phyloP scores from a whole-genome alignment of 2,113 vertebrate species.

The Arothron firmamentum region DNA sequence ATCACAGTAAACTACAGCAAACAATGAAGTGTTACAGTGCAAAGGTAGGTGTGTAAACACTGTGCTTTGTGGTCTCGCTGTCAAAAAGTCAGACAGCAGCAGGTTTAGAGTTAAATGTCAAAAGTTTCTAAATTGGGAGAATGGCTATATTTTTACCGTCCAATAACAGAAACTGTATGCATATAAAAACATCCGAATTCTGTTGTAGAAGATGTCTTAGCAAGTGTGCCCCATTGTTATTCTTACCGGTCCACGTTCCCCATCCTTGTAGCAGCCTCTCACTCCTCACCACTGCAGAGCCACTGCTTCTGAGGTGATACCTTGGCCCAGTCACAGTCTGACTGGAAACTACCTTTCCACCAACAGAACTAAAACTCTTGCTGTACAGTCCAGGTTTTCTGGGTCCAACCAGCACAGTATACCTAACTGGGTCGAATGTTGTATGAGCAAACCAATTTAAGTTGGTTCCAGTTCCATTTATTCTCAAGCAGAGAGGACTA shows the following conservation, averaged over 20 bases:
- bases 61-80: too few species aligned
- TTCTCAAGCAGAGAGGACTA: neutral
- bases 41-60: too few species aligned
- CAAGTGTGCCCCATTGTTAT: neutral
- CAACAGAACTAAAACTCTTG: constrained; percentile 16
- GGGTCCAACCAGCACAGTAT: neutral
- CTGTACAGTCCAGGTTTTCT: constrained; percentile 1
- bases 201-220: too few species aligned
- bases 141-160: too few species aligned
- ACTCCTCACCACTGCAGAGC: neutral
- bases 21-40: neutral
- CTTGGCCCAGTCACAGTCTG: constrained; percentile 13
- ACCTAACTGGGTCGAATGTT: neutral
- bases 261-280: constrained; percentile 26
- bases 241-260: constrained; percentile 51
- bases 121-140: too few species aligned
- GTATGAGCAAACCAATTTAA: neutral
- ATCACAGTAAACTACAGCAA: neutral
- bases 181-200: too few species aligned
- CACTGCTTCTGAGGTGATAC: constrained; percentile 14
- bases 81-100: too few species aligned
- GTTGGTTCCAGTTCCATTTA: neutral
- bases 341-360: neutral
- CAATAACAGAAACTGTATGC: too few species aligned
- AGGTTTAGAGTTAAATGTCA: too few species aligned